Percentiles rank a stretch among this genome's conserved stretches.
Evolutionary conservation across 2,797 vertebrate genomes (phyloP).

Genomic region (Galaxias olidus): DNA sequence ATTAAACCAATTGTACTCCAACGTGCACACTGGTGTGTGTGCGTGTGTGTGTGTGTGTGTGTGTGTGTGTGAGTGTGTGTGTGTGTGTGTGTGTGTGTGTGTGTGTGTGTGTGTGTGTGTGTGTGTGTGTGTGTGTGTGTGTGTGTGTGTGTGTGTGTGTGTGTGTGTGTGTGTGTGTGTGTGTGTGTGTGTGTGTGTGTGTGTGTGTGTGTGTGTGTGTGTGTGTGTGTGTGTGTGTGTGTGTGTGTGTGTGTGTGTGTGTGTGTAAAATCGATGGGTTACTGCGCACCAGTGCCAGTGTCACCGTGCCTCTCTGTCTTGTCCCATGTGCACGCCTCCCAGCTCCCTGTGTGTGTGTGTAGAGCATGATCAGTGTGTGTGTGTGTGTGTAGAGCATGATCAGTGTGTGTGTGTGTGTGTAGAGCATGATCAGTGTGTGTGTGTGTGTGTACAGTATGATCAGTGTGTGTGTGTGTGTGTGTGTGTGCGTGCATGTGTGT

Average conservation of each 20-base stretch:
- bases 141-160: not conserved
- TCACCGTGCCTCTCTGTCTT: no score
- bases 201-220: not conserved
- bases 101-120: not conserved
- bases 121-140: not conserved
- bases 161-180: no score
- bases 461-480: not conserved
- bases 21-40: not conserved
- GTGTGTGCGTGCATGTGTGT: not conserved
- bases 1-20: not conserved
- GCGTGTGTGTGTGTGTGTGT: not conserved
- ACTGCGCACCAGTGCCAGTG: no score
- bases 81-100: constrained; percentile 1
- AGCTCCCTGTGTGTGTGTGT: no score
- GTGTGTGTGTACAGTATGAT: no score
- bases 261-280: no score
- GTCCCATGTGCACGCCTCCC: no score
- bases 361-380: no score
- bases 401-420: no score
- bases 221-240: not conserved
- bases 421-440: no score
- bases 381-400: no score
- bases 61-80: not conserved
- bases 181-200: not conserved
- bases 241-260: not conserved